Conservation (phyloP, 53 echinoderm and acorn worm genomes). For the Patiria pectinifera region DNA sequence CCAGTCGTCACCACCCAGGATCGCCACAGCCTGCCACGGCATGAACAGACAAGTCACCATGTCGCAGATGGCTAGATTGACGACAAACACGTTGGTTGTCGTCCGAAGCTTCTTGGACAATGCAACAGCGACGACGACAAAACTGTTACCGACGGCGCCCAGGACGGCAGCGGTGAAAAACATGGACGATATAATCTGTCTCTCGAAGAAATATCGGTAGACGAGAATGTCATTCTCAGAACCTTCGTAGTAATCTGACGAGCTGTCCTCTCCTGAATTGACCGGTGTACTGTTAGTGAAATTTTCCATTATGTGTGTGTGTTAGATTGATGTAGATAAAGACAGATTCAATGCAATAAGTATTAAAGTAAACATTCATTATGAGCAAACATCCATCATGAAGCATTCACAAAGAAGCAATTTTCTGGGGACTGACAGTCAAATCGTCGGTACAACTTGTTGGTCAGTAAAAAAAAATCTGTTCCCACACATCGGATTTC, state of each 20-base stretch:
- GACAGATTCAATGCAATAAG: too few relatives aligned
- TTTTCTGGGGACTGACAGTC: too few relatives aligned
- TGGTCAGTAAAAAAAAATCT: too few relatives aligned
- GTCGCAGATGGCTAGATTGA: conserved; percentile 67
- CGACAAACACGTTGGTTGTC: conserved; percentile 62
- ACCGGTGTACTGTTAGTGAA: background rate
- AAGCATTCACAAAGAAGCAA: too few relatives aligned
- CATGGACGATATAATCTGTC: background rate
- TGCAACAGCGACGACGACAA: conserved; percentile 46
- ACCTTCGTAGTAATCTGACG: background rate
- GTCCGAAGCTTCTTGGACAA: conserved; percentile 61
- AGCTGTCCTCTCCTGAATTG: background rate
- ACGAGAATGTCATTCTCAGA: background rate
- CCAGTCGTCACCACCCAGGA: conserved; percentile 62
- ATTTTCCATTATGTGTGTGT: background rate
- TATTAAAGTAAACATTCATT: too few relatives aligned
- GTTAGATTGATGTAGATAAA: too few relatives aligned
- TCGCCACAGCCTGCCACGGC: conserved; percentile 82
- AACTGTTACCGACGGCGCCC: conserved; percentile 58
- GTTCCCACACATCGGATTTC: too few relatives aligned
- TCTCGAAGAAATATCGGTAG: conserved; percentile 19
- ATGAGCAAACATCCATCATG: too few relatives aligned
- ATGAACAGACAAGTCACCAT: conserved; percentile 71
- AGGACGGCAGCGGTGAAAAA: background rate
- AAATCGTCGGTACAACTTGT: too few relatives aligned